phyloP scores from a whole-genome alignment of 1,140 invertebrate genomes.

The Hypsibius dujardini region DNA sequence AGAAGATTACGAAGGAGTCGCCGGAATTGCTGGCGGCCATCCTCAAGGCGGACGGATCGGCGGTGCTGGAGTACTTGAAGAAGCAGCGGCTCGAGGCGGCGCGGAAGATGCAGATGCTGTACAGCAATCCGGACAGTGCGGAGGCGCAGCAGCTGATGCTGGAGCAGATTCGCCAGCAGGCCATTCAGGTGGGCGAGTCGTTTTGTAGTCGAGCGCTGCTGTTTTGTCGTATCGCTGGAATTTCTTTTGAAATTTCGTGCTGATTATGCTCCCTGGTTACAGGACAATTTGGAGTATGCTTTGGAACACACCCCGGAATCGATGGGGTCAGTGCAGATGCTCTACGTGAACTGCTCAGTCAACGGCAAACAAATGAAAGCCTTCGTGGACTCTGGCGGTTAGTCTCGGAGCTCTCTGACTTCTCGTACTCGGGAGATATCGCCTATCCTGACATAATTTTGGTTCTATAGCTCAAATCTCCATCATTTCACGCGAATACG shows the following conservation, averaged over 20 bases:
- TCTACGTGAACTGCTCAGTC: conserved; percentile 26
- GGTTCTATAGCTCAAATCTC: conserved; percentile 40
- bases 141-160: conserved; percentile 5
- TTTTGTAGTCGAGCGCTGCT: no score
- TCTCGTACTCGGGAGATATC: no score
- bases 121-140: neutral
- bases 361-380: conserved; percentile 25
- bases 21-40: neutral
- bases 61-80: neutral
- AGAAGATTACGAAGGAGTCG: neutral
- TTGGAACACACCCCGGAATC: conserved; percentile 11
- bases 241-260: neutral
- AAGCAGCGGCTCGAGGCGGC: neutral
- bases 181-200: conserved; percentile 6
- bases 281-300: conserved; percentile 10
- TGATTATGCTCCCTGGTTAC: neutral
- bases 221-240: no score
- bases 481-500: conserved; percentile 38
- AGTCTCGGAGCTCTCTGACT: no score
- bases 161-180: neutral
- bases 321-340: conserved; percentile 24
- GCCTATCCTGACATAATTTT: no score
- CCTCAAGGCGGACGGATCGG: neutral
- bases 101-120: neutral
- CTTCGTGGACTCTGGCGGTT: conserved; percentile 28